A percentile compares a stretch with the other conserved stretches of the same genome.
Conservation (phyloP, 2,797 vertebrate genomes). For the Falco columbarius region DNA sequence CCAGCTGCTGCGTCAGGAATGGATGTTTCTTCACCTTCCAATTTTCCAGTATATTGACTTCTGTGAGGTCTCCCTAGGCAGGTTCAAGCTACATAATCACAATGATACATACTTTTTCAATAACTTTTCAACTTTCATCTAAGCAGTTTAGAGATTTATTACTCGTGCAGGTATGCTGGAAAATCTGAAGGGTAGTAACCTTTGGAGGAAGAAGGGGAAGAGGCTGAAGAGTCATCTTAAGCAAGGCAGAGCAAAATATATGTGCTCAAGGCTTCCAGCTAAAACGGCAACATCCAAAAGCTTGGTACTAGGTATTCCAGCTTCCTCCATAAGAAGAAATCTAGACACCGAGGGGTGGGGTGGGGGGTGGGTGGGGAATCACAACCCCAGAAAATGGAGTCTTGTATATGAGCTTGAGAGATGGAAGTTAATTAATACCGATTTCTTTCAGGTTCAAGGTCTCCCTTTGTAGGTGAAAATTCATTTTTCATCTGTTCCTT, state of each 20-base stretch:
- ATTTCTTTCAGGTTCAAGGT: neutral
- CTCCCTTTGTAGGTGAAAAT: neutral
- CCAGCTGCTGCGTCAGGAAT: neutral
- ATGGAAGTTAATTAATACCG: neutral
- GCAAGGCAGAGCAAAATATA: neutral
- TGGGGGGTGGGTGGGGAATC: neutral
- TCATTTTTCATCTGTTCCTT: neutral
- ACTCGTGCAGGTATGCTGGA: rapidly evolving
- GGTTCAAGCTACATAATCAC: neutral
- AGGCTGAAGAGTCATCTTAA: neutral
- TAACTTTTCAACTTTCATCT: neutral
- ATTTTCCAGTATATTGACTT: rapidly evolving
- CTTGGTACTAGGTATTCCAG: neutral
- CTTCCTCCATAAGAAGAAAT: neutral
- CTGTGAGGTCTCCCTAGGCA: neutral
- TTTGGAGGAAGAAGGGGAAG: neutral
- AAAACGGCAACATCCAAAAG: neutral
- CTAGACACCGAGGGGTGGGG: neutral
- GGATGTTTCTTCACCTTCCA: neutral
- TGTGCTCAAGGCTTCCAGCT: neutral
- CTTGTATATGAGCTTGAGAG: neutral
- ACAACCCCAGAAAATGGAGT: neutral
- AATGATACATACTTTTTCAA: rapidly evolving
- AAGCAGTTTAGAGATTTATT: neutral
- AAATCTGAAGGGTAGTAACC: neutral